Percentiles rank a stretch among this genome's conserved stretches.
These are phyloP conservation scores for Sinosuthora webbiana DNA, from an alignment of 2,113 vertebrate genomes.

Conservation along the genomic window DNA sequence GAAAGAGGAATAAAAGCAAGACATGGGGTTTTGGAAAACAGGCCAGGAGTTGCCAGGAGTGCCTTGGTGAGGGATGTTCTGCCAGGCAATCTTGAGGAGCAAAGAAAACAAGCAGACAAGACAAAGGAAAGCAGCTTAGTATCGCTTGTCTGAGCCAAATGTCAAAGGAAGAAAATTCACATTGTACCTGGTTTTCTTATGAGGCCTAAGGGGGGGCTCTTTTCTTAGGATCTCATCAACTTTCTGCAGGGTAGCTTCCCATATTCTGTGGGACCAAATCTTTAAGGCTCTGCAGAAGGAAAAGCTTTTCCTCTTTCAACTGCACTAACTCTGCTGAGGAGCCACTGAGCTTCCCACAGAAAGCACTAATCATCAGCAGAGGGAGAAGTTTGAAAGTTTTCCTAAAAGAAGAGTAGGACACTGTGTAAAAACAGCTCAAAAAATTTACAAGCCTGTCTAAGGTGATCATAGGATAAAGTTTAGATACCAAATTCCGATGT, in stretches of 20 bases:
- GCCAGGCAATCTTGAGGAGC: neutral
- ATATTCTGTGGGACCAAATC: neutral
- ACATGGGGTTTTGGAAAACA: neutral
- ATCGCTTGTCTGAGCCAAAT: neutral
- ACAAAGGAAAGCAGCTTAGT: neutral
- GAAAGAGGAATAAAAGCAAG: neutral
- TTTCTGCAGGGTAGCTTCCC: neutral
- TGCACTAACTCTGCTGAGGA: neutral
- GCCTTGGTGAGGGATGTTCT: neutral
- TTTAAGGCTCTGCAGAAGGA: neutral
- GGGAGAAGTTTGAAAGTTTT: neutral
- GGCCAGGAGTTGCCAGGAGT: neutral
- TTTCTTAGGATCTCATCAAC: neutral
- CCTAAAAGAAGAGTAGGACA: neutral
- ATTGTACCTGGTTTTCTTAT: neutral
- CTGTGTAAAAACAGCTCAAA: neutral
- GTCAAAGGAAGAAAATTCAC: neutral
- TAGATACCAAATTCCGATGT: neutral
- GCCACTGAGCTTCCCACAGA: neutral
- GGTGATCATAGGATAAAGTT: neutral
- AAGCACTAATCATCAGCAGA: neutral
- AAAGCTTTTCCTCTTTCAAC: neutral
- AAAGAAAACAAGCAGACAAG: neutral
- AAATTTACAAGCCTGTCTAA: neutral
- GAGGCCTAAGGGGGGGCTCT: fast-evolving